Percentiles rank a stretch among this genome's conserved stretches.
Conservation (phyloP, 2,888 invertebrate genomes). For the Agrochola macilenta region DNA sequence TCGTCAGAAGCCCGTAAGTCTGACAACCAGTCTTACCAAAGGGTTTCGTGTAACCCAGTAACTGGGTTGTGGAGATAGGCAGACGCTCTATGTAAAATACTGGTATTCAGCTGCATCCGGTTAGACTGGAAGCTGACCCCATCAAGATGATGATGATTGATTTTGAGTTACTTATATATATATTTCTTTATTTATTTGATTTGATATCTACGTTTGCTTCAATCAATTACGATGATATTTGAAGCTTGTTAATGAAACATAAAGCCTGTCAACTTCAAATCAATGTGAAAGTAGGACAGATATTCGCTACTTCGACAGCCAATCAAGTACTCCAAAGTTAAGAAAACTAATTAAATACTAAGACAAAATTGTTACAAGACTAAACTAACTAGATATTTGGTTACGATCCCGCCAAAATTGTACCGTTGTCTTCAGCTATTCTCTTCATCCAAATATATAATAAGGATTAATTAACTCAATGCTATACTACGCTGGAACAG, state of each 20-base stretch:
- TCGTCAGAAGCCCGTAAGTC: too few relatives aligned
- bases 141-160: too few relatives aligned
- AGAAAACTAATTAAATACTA: constrained; percentile 14
- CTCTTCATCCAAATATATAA: constrained; percentile 50
- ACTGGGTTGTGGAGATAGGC: too few relatives aligned
- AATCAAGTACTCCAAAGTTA: not conserved
- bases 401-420: constrained; percentile 7
- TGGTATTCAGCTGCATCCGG: too few relatives aligned
- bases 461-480: constrained; percentile 58
- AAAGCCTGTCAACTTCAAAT: not conserved
- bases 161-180: too few relatives aligned
- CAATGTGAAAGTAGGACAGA: not conserved
- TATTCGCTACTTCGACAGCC: not conserved
- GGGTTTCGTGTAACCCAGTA: too few relatives aligned
- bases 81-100: too few relatives aligned
- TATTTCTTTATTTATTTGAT: not conserved
- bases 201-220: not conserved
- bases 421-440: constrained; percentile 18
- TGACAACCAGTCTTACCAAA: too few relatives aligned
- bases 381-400: constrained; percentile 5
- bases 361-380: constrained; percentile 1
- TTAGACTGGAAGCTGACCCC: too few relatives aligned
- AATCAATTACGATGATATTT: not conserved
- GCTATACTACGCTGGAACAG: constrained; percentile 43
- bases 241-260: not conserved